Percentiles rank a stretch among this genome's conserved stretches.
These are phyloP conservation scores for Podarcis cretensis DNA, from an alignment of 2,113 vertebrate species.

Conservation along the genomic window DNA sequence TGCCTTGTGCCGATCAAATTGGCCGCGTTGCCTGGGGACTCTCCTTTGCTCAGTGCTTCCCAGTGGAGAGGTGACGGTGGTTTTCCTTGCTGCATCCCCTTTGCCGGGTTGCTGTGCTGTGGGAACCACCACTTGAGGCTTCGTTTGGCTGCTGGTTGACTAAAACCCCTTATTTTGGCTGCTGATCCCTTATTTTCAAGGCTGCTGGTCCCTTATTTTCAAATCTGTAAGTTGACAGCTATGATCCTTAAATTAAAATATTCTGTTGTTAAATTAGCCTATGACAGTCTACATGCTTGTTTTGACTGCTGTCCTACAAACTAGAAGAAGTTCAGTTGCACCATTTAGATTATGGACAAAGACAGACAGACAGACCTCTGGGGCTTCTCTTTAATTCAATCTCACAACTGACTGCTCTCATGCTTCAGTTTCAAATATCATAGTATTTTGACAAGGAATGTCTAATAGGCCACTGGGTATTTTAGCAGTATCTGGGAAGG, in stretches of 20 bases:
- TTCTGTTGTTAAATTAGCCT: neutral
- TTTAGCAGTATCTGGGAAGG: conserved; percentile 16
- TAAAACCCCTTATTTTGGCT: no score
- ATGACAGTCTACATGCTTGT: neutral
- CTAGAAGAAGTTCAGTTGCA: neutral
- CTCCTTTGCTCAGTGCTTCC: no score
- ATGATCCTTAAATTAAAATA: neutral
- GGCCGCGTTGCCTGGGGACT: no score
- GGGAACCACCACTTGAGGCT: no score
- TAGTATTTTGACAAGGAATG: conserved; percentile 39
- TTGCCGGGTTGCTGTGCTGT: no score
- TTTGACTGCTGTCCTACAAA: conserved; percentile 15
- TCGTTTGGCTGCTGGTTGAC: no score
- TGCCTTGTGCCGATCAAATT: no score
- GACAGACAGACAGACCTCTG: neutral
- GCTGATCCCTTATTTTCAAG: no score
- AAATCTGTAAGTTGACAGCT: no score
- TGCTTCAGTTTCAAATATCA: conserved; percentile 43
- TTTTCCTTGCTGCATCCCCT: no score
- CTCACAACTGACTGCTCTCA: conserved; percentile 2
- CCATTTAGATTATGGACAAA: conserved; percentile 28
- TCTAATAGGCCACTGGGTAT: conserved; percentile 40
- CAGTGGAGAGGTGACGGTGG: no score
- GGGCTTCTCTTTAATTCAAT: conserved; percentile 21
- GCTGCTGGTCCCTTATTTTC: no score